Percentiles rank a stretch among this genome's conserved stretches.
phyloP scores from a whole-genome alignment of 2,888 invertebrate species.

The Microctonus brassicae region DNA sequence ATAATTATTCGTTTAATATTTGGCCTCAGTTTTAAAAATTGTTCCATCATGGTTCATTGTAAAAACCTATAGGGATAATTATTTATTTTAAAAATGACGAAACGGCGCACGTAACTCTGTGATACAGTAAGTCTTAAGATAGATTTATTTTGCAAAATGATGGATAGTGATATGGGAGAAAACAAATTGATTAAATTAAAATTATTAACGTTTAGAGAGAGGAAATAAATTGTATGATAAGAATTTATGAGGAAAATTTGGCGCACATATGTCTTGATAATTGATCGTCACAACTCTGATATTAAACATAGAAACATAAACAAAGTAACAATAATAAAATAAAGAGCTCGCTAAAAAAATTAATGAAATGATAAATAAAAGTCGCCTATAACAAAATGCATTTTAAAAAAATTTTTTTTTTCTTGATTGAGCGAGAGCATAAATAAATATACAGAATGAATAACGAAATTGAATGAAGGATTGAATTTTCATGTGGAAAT shows the following conservation, averaged over 20 bases:
- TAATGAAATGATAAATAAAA: background rate
- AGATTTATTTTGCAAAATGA: conserved; percentile 65
- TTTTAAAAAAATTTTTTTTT: conserved; percentile 17
- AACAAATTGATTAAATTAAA: conserved; percentile 35
- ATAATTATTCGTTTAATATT: too few relatives aligned
- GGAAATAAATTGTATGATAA: conserved; percentile 14
- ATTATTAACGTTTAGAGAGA: conserved; percentile 31
- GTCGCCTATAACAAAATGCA: conserved; percentile 7
- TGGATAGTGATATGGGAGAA: conserved; percentile 38
- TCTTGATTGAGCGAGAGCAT: conserved; percentile 15
- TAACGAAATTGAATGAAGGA: conserved; percentile 8
- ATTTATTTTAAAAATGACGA: conserved; percentile 45
- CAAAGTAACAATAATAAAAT: conserved; percentile 15
- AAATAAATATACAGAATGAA: background rate
- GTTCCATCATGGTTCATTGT: background rate
- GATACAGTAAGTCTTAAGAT: conserved; percentile 68
- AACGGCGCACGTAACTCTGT: conserved; percentile 68
- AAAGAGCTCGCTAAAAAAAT: background rate
- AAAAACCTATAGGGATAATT: background rate
- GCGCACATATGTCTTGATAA: background rate
- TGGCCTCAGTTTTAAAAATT: background rate
- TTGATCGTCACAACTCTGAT: background rate
- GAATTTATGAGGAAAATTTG: background rate
- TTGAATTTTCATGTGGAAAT: conserved; percentile 14
- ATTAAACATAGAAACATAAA: conserved; percentile 2